Percentiles rank a stretch among this genome's conserved stretches.
Conservation (phyloP, 2,888 invertebrate species). For the Xanthorhoe designata region DNA sequence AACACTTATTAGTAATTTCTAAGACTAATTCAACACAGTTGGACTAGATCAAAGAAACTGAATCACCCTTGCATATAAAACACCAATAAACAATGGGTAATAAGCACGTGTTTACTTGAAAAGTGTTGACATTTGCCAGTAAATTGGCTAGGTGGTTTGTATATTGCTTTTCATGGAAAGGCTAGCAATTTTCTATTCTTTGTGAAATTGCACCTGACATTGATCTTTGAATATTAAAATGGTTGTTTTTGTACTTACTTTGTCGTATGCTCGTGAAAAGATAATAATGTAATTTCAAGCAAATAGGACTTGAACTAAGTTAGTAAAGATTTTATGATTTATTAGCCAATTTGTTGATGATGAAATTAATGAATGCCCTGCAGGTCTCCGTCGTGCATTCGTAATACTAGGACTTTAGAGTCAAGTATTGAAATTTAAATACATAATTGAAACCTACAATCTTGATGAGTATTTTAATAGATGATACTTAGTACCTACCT, state of each 20-base stretch:
- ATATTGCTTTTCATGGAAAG: conserved; percentile 23
- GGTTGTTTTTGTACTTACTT: not conserved
- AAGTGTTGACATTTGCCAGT: conserved; percentile 47
- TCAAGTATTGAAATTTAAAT: no score
- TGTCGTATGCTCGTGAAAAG: not conserved
- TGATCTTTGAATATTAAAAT: conserved; percentile 35
- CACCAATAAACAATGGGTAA: conserved; percentile 32
- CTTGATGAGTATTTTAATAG: no score
- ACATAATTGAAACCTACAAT: no score
- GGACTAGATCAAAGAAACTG: conserved; percentile 2
- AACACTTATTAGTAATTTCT: not conserved
- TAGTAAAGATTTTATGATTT: no score
- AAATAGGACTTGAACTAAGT: no score
- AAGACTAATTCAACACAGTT: conserved; percentile 2
- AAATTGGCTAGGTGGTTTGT: conserved; percentile 43
- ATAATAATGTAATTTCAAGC: not conserved
- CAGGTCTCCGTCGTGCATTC: no score
- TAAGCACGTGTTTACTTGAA: conserved; percentile 47
- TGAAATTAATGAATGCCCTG: no score
- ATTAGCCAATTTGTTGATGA: no score
- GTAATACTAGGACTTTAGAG: no score
- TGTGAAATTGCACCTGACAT: conserved; percentile 32
- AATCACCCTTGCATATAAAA: conserved; percentile 17
- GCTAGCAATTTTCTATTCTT: conserved; percentile 45
- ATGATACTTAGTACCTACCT: no score